phyloP scores from a whole-genome alignment of 2,113 vertebrate species.

The Triplophysa tibetana region DNA sequence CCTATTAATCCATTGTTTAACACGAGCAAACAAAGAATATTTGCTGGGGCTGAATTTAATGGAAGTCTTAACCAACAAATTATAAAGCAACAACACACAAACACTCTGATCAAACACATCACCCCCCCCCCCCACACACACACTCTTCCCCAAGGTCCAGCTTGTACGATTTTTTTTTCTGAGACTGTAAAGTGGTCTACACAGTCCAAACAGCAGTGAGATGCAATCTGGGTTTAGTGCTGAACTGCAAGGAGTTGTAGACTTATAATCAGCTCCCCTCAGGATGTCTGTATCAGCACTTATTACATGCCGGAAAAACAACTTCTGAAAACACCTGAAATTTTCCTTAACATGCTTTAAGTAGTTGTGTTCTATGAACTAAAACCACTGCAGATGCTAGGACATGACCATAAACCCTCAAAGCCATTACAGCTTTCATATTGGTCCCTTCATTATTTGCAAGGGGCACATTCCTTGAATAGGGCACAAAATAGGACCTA shows the following conservation, averaged over 20 bases:
- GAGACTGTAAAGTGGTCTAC: background rate
- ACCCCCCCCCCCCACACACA: too few relatives aligned
- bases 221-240: background rate
- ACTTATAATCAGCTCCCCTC: background rate
- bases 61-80: constrained; percentile 2
- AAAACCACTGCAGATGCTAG: background rate
- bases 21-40: background rate
- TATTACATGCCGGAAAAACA: background rate
- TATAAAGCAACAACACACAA: background rate
- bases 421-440: background rate
- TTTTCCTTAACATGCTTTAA: too few relatives aligned
- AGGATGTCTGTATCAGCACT: background rate
- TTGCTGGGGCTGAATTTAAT: background rate
- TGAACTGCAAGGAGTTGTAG: background rate
- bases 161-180: background rate
- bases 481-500: too few relatives aligned
- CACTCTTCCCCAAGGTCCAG: background rate
- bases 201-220: background rate
- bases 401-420: background rate
- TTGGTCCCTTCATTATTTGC: background rate
- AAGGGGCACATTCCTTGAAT: background rate
- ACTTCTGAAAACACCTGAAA: background rate
- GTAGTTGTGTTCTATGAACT: background rate
- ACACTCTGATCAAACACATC: background rate
- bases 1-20: background rate